phyloP scores from a whole-genome alignment of 2,797 vertebrate genomes.

The Synaphobranchus kaupii region DNA sequence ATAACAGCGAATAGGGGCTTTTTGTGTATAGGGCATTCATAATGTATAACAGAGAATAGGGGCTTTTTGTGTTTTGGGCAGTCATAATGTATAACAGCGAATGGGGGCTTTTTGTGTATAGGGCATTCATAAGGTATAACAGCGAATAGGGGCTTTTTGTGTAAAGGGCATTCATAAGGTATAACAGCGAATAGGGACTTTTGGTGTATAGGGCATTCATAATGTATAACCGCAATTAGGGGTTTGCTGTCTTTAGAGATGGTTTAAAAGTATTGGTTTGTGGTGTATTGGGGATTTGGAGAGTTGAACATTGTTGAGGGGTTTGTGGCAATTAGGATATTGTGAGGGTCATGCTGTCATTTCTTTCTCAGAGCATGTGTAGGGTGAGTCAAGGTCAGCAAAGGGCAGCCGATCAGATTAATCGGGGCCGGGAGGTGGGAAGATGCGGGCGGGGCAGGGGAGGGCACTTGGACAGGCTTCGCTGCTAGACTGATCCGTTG shows the following conservation, averaged over 20 bases:
- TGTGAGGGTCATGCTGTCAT: background rate
- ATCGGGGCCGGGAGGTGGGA: conserved; percentile 36
- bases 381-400: background rate
- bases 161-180: background rate
- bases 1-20: background rate
- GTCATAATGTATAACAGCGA: background rate
- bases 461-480: conserved; percentile 40
- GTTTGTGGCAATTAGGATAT: background rate
- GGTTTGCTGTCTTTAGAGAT: background rate
- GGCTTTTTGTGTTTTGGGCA: too few relatives aligned
- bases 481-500: conserved; percentile 53
- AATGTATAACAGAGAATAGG: too few relatives aligned
- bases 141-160: too few relatives aligned
- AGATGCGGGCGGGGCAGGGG: conserved; percentile 26
- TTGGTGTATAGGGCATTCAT: too few relatives aligned
- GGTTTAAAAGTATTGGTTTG: background rate
- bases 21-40: too few relatives aligned
- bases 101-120: too few relatives aligned
- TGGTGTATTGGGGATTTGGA: background rate
- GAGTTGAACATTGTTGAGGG: background rate
- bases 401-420: conserved; percentile 40
- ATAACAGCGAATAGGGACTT: background rate
- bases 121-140: too few relatives aligned
- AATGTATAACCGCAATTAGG: too few relatives aligned
- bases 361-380: background rate